Base-by-base conservation (phyloP, 1,140 invertebrate genomes). In the Drosophila chauvacae region DNA sequence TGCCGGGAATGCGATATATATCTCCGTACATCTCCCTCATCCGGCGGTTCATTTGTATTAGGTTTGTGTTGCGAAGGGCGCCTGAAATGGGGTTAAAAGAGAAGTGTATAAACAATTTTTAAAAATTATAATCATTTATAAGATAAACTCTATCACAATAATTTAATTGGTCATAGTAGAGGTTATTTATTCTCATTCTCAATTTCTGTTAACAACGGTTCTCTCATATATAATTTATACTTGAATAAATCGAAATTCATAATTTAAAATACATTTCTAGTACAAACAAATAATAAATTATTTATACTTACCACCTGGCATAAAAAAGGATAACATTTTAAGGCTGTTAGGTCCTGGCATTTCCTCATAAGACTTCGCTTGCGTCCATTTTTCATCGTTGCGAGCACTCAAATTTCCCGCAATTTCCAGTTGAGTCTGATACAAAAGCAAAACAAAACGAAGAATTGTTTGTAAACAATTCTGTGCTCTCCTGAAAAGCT, bases 11-110 rank as follows among this genome's bases (percentile, higher is more conserved):
- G 9, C 72, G 57, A 45, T 80, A 82, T 14, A 91, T 88, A 64
- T 82, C 71, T 18, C 91, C 91, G 41, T 92, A 91, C 61, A 73
- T 74, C 33, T 87, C 72, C 18, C 83, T 51, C 76, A 90, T 72
- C 10, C 70, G 61, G 7, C 70, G 73, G 51, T 91, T 80, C 72
- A 90, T 73, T 28, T 90, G 63, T 18, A 90, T 75, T 3, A 90
- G 41, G 51, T 83, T 86, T 28, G 70, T 78, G 10, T 85, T 80
- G 28, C 81, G 55, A 2, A 88, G 47, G 18, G 76, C 77, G 2
- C 87, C 87, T 90, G 1, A 51, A 11, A 6, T 35, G 0, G 4
- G 4, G 35, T 7, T n/a, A 1, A n/a, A 4, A 16, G 1, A 23
- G 0, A 9, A 16, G 4, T 35, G 33, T 11, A 35, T 37, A 37